A percentile compares a stretch with the other conserved stretches of the same genome.
Conservation (phyloP, 2,113 vertebrate genomes). For the Notothenia coriiceps region DNA sequence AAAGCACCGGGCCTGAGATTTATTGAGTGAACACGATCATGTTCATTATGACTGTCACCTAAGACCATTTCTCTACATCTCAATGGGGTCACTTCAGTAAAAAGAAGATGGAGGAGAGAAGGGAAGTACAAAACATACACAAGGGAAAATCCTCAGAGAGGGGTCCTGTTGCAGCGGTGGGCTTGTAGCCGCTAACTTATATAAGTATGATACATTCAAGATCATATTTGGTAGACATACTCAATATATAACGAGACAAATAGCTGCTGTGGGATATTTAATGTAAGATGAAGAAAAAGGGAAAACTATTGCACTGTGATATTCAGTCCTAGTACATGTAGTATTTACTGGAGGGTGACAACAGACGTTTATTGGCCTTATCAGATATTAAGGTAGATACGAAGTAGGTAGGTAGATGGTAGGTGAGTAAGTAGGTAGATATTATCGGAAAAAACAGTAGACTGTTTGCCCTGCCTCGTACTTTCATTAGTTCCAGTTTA, state of each 20-base stretch:
- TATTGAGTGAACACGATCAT: conserved; percentile 99
- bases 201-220: neutral
- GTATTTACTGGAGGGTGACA: neutral
- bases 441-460: neutral
- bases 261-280: neutral
- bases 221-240: neutral
- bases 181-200: neutral
- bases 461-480: conserved; percentile 4
- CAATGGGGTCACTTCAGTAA: conserved; percentile 96
- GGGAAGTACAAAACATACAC: conserved; percentile 70
- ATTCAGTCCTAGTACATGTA: neutral
- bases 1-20: conserved; percentile 97
- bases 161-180: conserved; percentile 16
- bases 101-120: conserved; percentile 87
- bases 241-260: neutral
- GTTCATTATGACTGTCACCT: conserved; percentile 99
- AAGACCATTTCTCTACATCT: conserved; percentile 99
- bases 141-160: conserved; percentile 32
- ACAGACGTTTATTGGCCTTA: neutral
- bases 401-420: neutral
- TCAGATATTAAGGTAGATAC: conserved; percentile 20
- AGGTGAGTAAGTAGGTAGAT: neutral
- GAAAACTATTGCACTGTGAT: neutral
- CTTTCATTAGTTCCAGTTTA: conserved; percentile 39
- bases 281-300: neutral